Percentiles rank a stretch among this genome's conserved stretches.
These are phyloP conservation scores for Drosophila gunungcola DNA, from an alignment of 1,140 invertebrate genomes.

Conservation along the genomic window DNA sequence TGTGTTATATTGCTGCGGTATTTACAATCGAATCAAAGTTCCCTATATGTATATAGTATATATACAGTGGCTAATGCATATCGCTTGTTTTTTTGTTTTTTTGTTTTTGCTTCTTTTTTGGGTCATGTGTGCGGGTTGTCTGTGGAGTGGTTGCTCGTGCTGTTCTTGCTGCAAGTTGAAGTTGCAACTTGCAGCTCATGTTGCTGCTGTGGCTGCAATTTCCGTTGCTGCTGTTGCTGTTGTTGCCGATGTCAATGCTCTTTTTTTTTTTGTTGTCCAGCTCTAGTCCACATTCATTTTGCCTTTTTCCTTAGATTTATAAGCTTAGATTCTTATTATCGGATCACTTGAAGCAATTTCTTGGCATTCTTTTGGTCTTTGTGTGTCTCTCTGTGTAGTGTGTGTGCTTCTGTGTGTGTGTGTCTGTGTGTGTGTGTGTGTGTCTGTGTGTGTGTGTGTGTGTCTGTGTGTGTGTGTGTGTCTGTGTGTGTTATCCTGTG, in stretches of 20 bases:
- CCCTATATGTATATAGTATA: conserved; percentile 63
- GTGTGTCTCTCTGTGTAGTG: conserved; percentile 6
- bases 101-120: not conserved
- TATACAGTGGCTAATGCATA: conserved; percentile 67
- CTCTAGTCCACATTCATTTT: conserved; percentile 14
- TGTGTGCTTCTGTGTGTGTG: too few species aligned
- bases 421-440: not conserved
- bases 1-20: conserved; percentile 51
- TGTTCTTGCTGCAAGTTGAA: not conserved
- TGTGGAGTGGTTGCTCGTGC: conserved; percentile 22
- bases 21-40: conserved; percentile 72
- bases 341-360: conserved; percentile 81
- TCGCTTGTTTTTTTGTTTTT: conserved; percentile 13
- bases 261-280: not conserved
- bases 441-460: conserved; percentile 1
- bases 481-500: conserved; percentile 19
- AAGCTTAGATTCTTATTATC: conserved; percentile 81
- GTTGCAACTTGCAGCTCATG: conserved; percentile 14
- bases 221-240: not conserved
- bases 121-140: conserved; percentile 16
- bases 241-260: not conserved
- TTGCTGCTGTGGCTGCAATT: conserved; percentile 27
- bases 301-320: conserved; percentile 45
- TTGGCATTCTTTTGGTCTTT: conserved; percentile 66
- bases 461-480: conserved; percentile 10